Evolutionary conservation across 2,888 invertebrate genomes (phyloP), one percentile per base, ranked within the genome.

Genomic region (Mesochorus sp.): DNA sequence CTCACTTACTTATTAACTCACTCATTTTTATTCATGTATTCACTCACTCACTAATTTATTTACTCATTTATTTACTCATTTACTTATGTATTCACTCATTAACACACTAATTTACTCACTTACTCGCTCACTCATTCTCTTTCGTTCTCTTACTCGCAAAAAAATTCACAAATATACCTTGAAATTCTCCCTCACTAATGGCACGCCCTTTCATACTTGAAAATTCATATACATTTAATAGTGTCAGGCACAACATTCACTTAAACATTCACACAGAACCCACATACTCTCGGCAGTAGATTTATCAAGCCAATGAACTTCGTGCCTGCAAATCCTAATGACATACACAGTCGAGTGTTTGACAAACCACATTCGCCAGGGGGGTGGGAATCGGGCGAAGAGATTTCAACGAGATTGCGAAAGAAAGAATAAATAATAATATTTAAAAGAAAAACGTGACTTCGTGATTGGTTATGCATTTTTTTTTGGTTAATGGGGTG

Each of bases 311-410:
- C 83, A 83, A 83, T 81, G 84, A 81, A 83, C 79, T 70, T 85
- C 81, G 86, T 86, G 87, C 84, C 83, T 83, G 84, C 86, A 84
- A 80, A 80, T 84, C 83, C 84, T 87, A 85, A 83, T 86, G 83
- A 81, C 83, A 84, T 85, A 85, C 85, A 79, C 84, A 83, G 80
- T 83, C 81, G 80, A 76, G 79, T 82, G 78, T 82, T 83, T 81
- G 80, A 84, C 83, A 83, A 82, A 84, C 82, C 80, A n/a, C n/a
- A 82, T 85, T 85, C 81, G 74, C 80, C 39, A 42, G 57, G 34
- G 53, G 62, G 31, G 19, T 21, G 14, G 51, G 49, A 31, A 49
- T 59, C 51, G 70, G 76, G 81, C 61, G 49, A 74, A 64, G 78
- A 78, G 68, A 70, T 74, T 78, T 74, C 64, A 74, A 74, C 24